phyloP scores from a whole-genome alignment of 2,888 invertebrate genomes.

The Epinotia demarniana region DNA sequence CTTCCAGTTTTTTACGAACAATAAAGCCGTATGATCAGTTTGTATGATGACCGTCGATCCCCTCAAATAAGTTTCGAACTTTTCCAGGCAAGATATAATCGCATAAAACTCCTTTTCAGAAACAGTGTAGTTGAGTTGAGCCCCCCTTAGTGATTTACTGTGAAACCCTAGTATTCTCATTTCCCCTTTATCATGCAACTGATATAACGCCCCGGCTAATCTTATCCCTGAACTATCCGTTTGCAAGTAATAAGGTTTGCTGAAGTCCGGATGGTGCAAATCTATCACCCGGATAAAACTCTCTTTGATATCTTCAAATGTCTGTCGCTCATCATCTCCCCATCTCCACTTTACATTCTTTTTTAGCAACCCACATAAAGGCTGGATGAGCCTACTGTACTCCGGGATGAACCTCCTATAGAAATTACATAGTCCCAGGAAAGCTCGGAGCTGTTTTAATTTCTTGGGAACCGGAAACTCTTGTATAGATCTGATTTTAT shows the following conservation, averaged over 20 bases:
- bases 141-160: no score
- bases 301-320: slow-evolving; percentile 48
- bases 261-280: slow-evolving; percentile 39
- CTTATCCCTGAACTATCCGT: no score
- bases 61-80: no score
- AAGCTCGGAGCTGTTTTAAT: slow-evolving; percentile 49
- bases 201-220: no score
- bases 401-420: slow-evolving; percentile 50
- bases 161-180: no score
- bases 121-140: no score
- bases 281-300: slow-evolving; percentile 44
- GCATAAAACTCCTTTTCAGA: no score
- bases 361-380: slow-evolving; percentile 49
- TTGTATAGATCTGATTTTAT: slow-evolving; percentile 45
- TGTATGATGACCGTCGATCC: no score
- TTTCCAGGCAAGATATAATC: no score
- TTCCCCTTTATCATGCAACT: no score
- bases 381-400: slow-evolving; percentile 42
- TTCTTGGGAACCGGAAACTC: slow-evolving; percentile 49
- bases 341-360: slow-evolving; percentile 46
- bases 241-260: no score
- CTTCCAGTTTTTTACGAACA: no score
- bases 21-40: slow-evolving; percentile 50
- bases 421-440: slow-evolving; percentile 51
- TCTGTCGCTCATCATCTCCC: slow-evolving; percentile 37